Conservation (phyloP, 2,888 invertebrate genomes). For the Brassicogethes aeneus region DNA sequence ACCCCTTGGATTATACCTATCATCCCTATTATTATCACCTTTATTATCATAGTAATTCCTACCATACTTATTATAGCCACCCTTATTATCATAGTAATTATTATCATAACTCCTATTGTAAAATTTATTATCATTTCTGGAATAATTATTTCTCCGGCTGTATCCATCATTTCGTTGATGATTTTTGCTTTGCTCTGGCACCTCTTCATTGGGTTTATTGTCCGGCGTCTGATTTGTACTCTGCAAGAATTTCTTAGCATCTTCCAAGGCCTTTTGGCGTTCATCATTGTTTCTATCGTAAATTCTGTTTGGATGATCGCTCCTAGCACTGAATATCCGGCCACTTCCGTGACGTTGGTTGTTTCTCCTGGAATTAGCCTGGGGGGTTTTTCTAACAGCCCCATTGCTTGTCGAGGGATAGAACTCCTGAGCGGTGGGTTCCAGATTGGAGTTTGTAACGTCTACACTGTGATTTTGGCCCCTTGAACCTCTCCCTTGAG, state of each 20-base stretch:
- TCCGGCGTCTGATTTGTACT: not conserved
- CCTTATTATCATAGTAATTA: constrained; percentile 1
- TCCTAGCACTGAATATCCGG: constrained; percentile 15
- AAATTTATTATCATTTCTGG: not conserved
- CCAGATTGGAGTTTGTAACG: constrained; percentile 11
- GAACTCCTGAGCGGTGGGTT: constrained; percentile 21
- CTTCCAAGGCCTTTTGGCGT: constrained; percentile 4
- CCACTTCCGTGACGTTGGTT: constrained; percentile 17
- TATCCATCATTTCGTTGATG: not conserved
- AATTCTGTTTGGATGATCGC: constrained; percentile 6
- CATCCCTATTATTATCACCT: constrained; percentile 16
- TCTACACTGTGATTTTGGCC: not conserved
- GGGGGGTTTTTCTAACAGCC: constrained; percentile 6
- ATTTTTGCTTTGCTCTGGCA: not conserved
- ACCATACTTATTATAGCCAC: constrained; percentile 1
- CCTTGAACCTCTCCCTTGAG: not conserved
- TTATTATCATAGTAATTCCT: constrained; percentile 19
- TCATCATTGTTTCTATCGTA: constrained; percentile 11
- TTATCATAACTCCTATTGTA: not conserved
- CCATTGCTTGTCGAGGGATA: constrained; percentile 13
- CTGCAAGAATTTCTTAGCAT: constrained; percentile 10
- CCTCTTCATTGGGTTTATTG: not conserved
- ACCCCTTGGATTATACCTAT: constrained; percentile 17
- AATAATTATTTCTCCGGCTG: not conserved
- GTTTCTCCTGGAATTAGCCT: not conserved